Conservation (phyloP, 1,140 invertebrate species). For the Adelges cooleyi region DNA sequence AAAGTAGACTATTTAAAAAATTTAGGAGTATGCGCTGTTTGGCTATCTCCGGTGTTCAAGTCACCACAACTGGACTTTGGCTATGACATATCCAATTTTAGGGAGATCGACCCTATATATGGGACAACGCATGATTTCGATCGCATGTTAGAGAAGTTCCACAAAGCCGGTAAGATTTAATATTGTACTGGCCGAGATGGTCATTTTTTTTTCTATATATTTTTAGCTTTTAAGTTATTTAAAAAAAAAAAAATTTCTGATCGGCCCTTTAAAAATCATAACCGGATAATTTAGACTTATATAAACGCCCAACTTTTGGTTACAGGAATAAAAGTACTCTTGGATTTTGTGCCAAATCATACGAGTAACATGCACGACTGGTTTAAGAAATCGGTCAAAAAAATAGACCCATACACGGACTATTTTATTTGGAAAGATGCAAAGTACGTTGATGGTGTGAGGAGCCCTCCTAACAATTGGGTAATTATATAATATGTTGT, state of each 20-base stretch:
- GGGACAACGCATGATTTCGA: slow-evolving; percentile 54
- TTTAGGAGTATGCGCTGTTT: slow-evolving; percentile 52
- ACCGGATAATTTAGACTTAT: no score
- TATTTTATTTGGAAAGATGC: slow-evolving; percentile 65
- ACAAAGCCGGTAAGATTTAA: neutral
- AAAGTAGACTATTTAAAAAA: slow-evolving; percentile 53
- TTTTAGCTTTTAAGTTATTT: no score
- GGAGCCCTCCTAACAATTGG: slow-evolving; percentile 29
- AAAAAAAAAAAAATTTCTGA: no score
- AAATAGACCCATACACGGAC: slow-evolving; percentile 49
- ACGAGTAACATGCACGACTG: slow-evolving; percentile 63
- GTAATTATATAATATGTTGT: no score
- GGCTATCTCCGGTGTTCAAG: slow-evolving; percentile 58
- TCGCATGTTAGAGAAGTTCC: neutral
- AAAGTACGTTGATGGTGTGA: slow-evolving; percentile 31
- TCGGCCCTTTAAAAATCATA: no score
- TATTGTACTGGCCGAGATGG: neutral
- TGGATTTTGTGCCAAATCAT: slow-evolving; percentile 83
- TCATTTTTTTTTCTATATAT: slow-evolving; percentile 24
- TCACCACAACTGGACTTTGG: slow-evolving; percentile 58
- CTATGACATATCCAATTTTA: slow-evolving; percentile 57
- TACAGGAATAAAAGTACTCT: slow-evolving; percentile 58
- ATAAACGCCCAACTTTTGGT: slow-evolving; percentile 18
- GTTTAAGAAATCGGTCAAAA: slow-evolving; percentile 55
- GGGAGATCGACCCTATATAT: slow-evolving; percentile 48